Base-by-base conservation (phyloP, 2,113 vertebrate species). In the Cyanistes caeruleus region DNA sequence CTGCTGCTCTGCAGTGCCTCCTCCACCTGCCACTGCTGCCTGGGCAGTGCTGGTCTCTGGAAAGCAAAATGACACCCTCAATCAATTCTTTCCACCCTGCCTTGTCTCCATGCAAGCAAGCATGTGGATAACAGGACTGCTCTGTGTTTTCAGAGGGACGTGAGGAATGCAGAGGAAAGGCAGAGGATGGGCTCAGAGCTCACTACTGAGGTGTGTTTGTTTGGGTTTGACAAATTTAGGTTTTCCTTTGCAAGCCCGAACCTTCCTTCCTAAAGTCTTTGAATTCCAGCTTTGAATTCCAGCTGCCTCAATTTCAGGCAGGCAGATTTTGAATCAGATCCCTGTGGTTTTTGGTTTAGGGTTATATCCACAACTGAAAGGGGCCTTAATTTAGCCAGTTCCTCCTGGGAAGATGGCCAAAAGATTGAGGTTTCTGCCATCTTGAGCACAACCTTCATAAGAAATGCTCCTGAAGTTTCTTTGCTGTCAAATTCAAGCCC, bases 321-420 rank as follows among this genome's bases (percentile, higher is more conserved):
- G 79, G 44, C 86, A 92, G 73, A 70, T 95, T 87, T 95, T 93
- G 83, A 94, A 82, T 90, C 60, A 90, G 77, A 93, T 94, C 95
- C 43, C 73, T 76, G 95, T 93, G 96, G 96, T 95, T 97, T 97
- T 97, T 92, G 90, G 93, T 96, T 95, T 75, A 92, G 90, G 68
- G 90, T 96, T 96, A 78, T 94, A 96, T 90, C 88, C 95, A 96
- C 88, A 96, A 78, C 73, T 81, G 93, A 95, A 95, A 96, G n/a
- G 74, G 58, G 76, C 73, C 92, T 96, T 95, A 92, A 96, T 97
- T 95, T 95, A 96, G 87, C 75, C 73, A 87, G 93, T 96, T 97
- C 95, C 95, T 89, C 83, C 95, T 79, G 88, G 95, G 92, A 96
- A 93, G 83, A 84, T 6, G 5, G 93, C 93, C 96, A 95, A 87